These are phyloP conservation scores for Tamias sibiricus DNA, from an alignment of 2,113 vertebrate genomes.

Conservation along the genomic window DNA sequence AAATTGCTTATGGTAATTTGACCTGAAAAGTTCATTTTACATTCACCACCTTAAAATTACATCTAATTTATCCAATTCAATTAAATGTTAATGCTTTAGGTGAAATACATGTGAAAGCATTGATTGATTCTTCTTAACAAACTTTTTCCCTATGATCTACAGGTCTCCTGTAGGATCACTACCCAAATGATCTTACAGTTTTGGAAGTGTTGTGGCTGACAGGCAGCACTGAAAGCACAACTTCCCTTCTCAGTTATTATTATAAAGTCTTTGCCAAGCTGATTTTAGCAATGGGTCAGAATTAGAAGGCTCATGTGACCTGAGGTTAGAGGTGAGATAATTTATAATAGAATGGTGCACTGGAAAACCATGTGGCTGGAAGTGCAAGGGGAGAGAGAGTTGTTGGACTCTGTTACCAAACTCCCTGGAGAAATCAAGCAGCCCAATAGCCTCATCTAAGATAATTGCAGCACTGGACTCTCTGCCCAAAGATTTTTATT, in stretches of 20 bases:
- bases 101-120: neutral
- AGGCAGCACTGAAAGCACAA: neutral
- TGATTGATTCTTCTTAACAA: neutral
- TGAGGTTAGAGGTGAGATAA: conserved; percentile 65
- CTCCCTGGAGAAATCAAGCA: conserved; percentile 69
- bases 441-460: conserved; percentile 49
- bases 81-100: conserved; percentile 27
- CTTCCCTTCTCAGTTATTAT: conserved; percentile 24
- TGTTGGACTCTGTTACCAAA: conserved; percentile 29
- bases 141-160: neutral
- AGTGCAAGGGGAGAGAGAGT: neutral
- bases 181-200: conserved; percentile 34
- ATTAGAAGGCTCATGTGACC: conserved; percentile 50
- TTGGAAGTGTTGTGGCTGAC: neutral
- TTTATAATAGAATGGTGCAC: neutral
- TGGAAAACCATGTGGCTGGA: conserved; percentile 47
- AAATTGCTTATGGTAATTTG: neutral
- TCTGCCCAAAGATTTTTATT: conserved; percentile 76
- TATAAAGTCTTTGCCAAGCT: conserved; percentile 40
- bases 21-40: neutral
- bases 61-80: neutral
- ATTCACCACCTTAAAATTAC: neutral
- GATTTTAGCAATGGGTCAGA: conserved; percentile 48
- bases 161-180: neutral
- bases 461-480: conserved; percentile 63